Base-by-base conservation (phyloP, 2,888 invertebrate genomes). In the Beris chalybata region DNA sequence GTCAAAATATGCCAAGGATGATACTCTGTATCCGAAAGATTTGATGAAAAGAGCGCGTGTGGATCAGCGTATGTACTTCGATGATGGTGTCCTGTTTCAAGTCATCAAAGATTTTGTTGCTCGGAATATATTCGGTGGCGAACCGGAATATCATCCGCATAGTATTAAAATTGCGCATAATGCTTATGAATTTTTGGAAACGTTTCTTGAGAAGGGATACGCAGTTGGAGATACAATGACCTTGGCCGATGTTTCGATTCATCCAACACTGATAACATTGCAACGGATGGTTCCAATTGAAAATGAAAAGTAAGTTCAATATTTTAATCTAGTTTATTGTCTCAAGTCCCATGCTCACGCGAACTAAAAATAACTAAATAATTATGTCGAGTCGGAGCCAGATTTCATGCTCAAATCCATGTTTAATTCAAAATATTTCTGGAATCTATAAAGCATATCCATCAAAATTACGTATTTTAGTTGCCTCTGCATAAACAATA, bases 191-290 rank as follows among this genome's bases (percentile, higher is more conserved):
- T 72, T 75, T n/a, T 68, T 82, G 47, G 77, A 82, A 45, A 74
- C 73, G 7, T 77, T 80, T 65, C 71, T 83, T 9, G 73, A 74
- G 2, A 71, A 72, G 4, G 69, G 67, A n/a, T 79, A 74, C 70
- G 75, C 78, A 6, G 74, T 73, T 4, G 77, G 75, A 43, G 70
- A 75, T 44, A 69, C 73, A 53, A 69, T 78, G 67, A 78, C 77
- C 5, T 74, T 79, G 29, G 85, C 85, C 1, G 85, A 86, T 73
- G 74, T 84, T 55, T 79, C 79, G n/a, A 78, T 84, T 58, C 75
- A 82, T 47, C 78, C 83, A 3, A 77, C 81, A 0, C 69, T 81
- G 3, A 76, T 81, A 1, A 78, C 79, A 6, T 71, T 81, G 29
- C 74, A 80, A 65, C 71, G 79, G 61, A 64, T 81, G 12, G 74